Evolutionary conservation across 2,888 invertebrate species (phyloP), one percentile per base, ranked within the genome.

Genomic region (Ochlodes sylvanus): DNA sequence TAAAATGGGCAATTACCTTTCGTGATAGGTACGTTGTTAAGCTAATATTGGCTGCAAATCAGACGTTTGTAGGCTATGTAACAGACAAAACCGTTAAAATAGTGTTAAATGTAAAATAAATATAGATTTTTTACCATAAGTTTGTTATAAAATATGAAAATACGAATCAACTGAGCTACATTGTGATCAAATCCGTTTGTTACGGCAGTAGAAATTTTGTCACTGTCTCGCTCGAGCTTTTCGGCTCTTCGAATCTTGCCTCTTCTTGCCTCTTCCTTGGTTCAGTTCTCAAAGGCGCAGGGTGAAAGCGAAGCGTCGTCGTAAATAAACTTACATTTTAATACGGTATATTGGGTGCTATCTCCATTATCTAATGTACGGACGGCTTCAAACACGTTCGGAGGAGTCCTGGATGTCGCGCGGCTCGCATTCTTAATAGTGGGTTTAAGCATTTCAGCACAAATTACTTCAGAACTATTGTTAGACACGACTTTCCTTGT

Each of bases 81-180:
- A 66, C 42, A 60, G 57, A 60, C 65, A 52, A 58, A 65, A 44
- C 65, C 58, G 65, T 66, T 66, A 66, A 66, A 75, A 83, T 90
- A 90, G 89, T 85, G 78, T 82, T 86, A 66, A 88, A 88, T 84
- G 81, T 89, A 75, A 75, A 71, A 72, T 75, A 73, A 76, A 69
- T 64, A 73, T 78, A 76, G 76, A 76, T 77, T 87, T 90, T 87
- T 88, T 92, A 92, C 85, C 88, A 85, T 91, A 89, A 89, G 89
- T 91, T 88, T 86, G 84, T 82, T 83, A 85, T 87, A 86, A 87
- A 72, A 84, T 84, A 85, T 79, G 77, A 79, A 75, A 76, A 76
- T 81, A 88, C 79, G 85, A 89, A 90, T 92, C 92, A 93, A 89
- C 90, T 90, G 89, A 93, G 92, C 92, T 93, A 85, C 88, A 92